Evolutionary conservation across 2,113 vertebrate genomes (phyloP).

Genomic region (Quiscalus mexicanus): DNA sequence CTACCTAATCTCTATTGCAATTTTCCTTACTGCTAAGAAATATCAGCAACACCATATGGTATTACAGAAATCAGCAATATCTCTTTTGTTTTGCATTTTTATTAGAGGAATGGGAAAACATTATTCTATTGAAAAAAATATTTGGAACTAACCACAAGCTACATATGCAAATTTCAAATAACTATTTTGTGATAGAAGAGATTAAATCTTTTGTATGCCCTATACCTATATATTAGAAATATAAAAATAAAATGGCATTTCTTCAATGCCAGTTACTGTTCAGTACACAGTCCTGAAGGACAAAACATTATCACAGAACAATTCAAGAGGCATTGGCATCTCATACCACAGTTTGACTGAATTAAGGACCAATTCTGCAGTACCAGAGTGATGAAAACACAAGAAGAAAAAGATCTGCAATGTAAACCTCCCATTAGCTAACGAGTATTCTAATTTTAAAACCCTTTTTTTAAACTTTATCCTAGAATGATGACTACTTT

Average conservation of each 20-base stretch:
- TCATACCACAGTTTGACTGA: not conserved
- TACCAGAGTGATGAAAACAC: not conserved
- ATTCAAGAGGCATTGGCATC: not conserved
- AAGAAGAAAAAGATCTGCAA: not conserved
- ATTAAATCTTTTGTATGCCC: not conserved
- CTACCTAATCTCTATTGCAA: not conserved
- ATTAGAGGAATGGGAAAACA: not conserved
- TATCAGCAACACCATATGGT: not conserved
- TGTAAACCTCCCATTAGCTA: not conserved
- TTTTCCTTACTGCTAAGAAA: slow-evolving; percentile 27
- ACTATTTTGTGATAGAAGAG: not conserved
- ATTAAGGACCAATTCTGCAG: not conserved
- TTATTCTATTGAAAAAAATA: not conserved
- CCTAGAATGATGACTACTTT: not conserved
- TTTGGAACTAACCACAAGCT: not conserved
- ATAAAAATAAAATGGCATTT: not conserved
- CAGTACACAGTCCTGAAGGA: not conserved
- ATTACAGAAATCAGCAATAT: not conserved
- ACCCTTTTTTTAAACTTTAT: not conserved
- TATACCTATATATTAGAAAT: not conserved
- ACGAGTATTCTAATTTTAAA: not conserved
- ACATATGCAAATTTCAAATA: not conserved
- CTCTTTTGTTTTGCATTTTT: not conserved
- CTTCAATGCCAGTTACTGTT: not conserved
- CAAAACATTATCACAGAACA: not conserved